Evolutionary conservation across 2,888 invertebrate genomes (phyloP).

Genomic region (Eristalis pertinax): DNA sequence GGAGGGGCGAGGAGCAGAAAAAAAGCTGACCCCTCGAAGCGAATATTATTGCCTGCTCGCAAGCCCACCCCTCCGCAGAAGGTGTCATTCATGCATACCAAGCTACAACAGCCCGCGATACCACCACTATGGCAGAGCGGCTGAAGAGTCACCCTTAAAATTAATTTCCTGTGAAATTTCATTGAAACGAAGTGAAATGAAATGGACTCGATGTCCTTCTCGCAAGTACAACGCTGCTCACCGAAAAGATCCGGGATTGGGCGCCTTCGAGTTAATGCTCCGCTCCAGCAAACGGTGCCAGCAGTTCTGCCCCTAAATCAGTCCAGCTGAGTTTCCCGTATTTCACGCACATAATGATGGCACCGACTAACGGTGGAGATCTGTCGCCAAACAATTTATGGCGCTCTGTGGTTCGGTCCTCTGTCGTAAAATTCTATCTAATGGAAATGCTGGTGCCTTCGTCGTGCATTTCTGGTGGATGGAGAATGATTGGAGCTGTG

Average conservation of each 20-base stretch:
- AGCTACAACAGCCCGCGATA: slow-evolving; percentile 11
- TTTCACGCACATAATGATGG: slow-evolving; percentile 54
- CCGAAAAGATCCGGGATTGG: neutral
- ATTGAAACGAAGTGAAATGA: slow-evolving; percentile 57
- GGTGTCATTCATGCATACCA: slow-evolving; percentile 44
- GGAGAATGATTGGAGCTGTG: neutral
- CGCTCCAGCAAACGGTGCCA: neutral
- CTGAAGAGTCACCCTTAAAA: slow-evolving; percentile 52
- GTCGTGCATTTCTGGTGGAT: neutral
- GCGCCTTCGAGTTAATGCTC: slow-evolving; percentile 28
- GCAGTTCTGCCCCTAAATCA: slow-evolving; percentile 43
- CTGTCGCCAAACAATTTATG: slow-evolving; percentile 53
- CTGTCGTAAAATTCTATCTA: slow-evolving; percentile 38
- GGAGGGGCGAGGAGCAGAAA: neutral
- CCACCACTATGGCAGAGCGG: neutral
- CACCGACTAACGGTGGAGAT: slow-evolving; percentile 23
- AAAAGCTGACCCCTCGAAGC: neutral
- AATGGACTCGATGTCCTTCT: slow-evolving; percentile 45
- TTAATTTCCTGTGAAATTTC: slow-evolving; percentile 67
- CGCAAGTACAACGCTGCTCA: slow-evolving; percentile 33
- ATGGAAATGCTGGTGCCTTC: neutral
- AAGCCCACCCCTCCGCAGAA: neutral
- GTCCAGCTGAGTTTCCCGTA: slow-evolving; percentile 42
- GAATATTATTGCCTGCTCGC: slow-evolving; percentile 29
- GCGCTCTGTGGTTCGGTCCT: slow-evolving; percentile 32